Evolutionary conservation across 2,113 vertebrate species (phyloP).

Genomic region (Clarias gariepinus): DNA sequence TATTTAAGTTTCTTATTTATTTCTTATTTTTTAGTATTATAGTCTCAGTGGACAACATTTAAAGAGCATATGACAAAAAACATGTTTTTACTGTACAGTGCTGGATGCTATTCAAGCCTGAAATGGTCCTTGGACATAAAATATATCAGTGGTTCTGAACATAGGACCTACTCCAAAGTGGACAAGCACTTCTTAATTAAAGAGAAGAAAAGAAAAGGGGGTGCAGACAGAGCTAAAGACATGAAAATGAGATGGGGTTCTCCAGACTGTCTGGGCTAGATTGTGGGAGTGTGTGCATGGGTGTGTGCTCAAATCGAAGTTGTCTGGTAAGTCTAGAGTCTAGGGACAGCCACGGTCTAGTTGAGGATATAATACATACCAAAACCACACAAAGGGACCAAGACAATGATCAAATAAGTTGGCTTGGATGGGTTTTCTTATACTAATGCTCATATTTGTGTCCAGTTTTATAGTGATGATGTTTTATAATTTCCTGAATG

Average conservation of each 20-base stretch:
- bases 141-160: slow-evolving; percentile 33
- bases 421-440: slow-evolving; percentile 82
- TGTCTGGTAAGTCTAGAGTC: slow-evolving; percentile 60
- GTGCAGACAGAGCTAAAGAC: slow-evolving; percentile 68
- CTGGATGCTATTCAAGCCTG: slow-evolving; percentile 63
- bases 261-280: slow-evolving; percentile 72
- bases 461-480: slow-evolving; percentile 18
- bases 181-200: slow-evolving; percentile 74
- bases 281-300: slow-evolving; percentile 70
- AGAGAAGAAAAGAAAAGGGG: slow-evolving; percentile 69
- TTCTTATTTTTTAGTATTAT: background rate
- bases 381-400: slow-evolving; percentile 70
- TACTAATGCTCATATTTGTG: slow-evolving; percentile 73
- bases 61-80: slow-evolving; percentile 58
- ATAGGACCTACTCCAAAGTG: slow-evolving; percentile 55
- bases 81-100: slow-evolving; percentile 59
- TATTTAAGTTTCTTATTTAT: no score
- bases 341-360: background rate
- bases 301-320: slow-evolving; percentile 22
- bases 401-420: slow-evolving; percentile 84
- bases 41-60: background rate
- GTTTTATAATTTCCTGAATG: slow-evolving; percentile 15
- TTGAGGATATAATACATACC: slow-evolving; percentile 38
- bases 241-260: slow-evolving; percentile 67
- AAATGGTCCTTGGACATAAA: no score